These are phyloP conservation scores for Podarcis siculus DNA, from an alignment of 2,797 vertebrate species.

Conservation along the genomic window DNA sequence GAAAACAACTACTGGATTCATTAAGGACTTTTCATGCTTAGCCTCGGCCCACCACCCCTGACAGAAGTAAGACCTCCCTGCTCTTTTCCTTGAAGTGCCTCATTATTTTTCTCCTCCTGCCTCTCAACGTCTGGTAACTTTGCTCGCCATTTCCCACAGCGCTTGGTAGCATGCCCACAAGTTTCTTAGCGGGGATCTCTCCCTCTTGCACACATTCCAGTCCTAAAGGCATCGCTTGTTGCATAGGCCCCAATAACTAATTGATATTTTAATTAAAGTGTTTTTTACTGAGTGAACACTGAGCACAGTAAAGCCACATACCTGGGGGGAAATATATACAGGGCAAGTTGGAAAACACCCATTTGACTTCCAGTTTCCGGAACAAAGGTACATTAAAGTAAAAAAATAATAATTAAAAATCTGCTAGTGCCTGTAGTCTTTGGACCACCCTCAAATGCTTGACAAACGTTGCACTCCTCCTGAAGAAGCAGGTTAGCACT, in stretches of 20 bases:
- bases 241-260: conserved; percentile 17
- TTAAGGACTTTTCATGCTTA: conserved; percentile 53
- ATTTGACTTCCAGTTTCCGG: neutral
- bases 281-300: conserved; percentile 11
- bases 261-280: conserved; percentile 36
- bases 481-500: too few species aligned
- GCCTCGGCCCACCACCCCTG: conserved; percentile 27
- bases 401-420: neutral
- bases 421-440: neutral
- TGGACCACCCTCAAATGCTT: neutral
- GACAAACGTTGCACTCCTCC: neutral
- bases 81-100: conserved; percentile 33
- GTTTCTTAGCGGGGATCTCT: neutral
- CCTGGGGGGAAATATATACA: neutral
- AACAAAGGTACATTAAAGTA: neutral
- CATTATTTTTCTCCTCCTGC: conserved; percentile 48
- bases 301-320: neutral
- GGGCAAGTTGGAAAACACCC: conserved; percentile 13
- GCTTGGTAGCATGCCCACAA: conserved; percentile 40
- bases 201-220: neutral
- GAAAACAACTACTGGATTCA: conserved; percentile 43
- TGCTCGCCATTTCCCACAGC: neutral
- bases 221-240: conserved; percentile 13
- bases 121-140: conserved; percentile 33
- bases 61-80: conserved; percentile 46